These are phyloP conservation scores for Malurus alboscapulatus DNA, from an alignment of 2,113 vertebrate species.

Conservation along the genomic window DNA sequence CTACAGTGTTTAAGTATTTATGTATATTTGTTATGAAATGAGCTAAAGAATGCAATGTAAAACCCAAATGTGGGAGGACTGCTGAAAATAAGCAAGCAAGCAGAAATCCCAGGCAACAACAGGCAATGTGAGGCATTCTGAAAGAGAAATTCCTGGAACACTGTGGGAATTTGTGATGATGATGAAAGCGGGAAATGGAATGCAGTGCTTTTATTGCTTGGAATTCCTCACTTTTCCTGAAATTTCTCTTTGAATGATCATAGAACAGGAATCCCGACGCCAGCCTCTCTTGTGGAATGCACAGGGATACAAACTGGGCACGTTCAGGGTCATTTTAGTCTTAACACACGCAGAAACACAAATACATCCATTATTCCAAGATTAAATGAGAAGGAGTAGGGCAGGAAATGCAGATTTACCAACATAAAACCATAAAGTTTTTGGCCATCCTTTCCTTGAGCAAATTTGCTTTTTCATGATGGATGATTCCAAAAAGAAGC, in stretches of 20 bases:
- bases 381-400: neutral
- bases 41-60: neutral
- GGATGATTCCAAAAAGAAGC: neutral
- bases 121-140: neutral
- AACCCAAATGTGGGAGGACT: neutral
- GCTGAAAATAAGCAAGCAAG: neutral
- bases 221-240: neutral
- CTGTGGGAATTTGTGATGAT: neutral
- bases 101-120: neutral
- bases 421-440: neutral
- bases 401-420: neutral
- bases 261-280: neutral
- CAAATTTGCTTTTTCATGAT: neutral
- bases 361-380: neutral
- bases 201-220: neutral
- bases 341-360: neutral
- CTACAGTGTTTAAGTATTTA: neutral
- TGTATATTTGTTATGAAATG: neutral
- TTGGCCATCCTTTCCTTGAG: neutral
- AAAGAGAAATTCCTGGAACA: neutral
- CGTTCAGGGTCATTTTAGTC: neutral
- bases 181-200: neutral
- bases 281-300: neutral
- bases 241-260: neutral
- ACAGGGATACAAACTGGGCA: neutral